phyloP scores from a whole-genome alignment of 2,113 vertebrate species.

The Reinhardtius hippoglossoides region DNA sequence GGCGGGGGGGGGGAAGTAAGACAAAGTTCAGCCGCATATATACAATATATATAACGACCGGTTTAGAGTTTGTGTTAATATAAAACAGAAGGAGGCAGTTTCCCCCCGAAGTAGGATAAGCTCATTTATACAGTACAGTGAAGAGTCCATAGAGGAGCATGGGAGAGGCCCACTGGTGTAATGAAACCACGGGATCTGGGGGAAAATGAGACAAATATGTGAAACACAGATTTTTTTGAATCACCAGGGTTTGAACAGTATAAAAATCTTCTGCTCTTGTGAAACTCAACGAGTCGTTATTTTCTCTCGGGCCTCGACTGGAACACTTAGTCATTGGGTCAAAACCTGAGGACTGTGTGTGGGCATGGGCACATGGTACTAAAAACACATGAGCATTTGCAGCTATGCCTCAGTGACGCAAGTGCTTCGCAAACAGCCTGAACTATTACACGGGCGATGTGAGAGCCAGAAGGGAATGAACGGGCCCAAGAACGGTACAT shows the following conservation, averaged over 20 bases:
- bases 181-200: slow-evolving; percentile 26
- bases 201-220: slow-evolving; percentile 39
- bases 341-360: slow-evolving; percentile 45
- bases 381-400: slow-evolving; percentile 50
- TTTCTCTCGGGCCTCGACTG: slow-evolving; percentile 46
- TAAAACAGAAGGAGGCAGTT: slow-evolving; percentile 59
- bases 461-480: slow-evolving; percentile 54
- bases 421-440: slow-evolving; percentile 41
- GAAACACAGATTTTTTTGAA: slow-evolving; percentile 35
- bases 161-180: slow-evolving; percentile 34
- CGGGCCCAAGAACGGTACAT: slow-evolving; percentile 50
- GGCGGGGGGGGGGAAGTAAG: slow-evolving; percentile 34
- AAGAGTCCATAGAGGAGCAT: slow-evolving; percentile 30
- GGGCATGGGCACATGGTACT: slow-evolving; percentile 42
- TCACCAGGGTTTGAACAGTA: slow-evolving; percentile 23
- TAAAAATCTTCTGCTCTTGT: slow-evolving; percentile 28
- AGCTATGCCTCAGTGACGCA: slow-evolving; percentile 43
- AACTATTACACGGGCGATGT: slow-evolving; percentile 45
- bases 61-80: slow-evolving; percentile 66
- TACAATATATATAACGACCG: slow-evolving; percentile 55
- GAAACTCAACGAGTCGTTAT: slow-evolving; percentile 35
- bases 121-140: slow-evolving; percentile 33
- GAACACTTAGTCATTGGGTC: slow-evolving; percentile 36
- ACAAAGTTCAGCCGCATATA: slow-evolving; percentile 57
- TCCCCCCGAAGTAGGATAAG: slow-evolving; percentile 45